These are phyloP conservation scores for Pithys albifrons DNA, from an alignment of 2,113 vertebrate species.

Conservation along the genomic window DNA sequence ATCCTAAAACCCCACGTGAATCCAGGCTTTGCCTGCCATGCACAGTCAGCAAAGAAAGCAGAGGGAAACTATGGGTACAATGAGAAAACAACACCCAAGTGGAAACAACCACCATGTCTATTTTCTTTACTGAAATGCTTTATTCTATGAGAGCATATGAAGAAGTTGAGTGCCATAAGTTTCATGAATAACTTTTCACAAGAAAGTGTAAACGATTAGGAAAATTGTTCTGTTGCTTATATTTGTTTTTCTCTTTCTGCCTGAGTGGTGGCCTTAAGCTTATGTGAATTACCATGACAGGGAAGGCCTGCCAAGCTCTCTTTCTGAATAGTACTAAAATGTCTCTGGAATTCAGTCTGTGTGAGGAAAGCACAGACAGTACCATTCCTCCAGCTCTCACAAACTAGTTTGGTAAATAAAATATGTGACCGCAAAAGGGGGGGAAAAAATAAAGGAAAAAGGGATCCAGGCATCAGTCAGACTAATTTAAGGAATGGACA, in stretches of 20 bases:
- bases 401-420: conserved; percentile 33
- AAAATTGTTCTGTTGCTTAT: not conserved
- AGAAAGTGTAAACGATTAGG: conserved; percentile 19
- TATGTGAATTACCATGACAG: not conserved
- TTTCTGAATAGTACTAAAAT: conserved; percentile 17
- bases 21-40: not conserved
- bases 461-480: not conserved
- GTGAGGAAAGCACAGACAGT: conserved; percentile 6
- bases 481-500: conserved; percentile 11
- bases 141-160: not conserved
- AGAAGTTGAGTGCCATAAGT: not conserved
- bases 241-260: conserved; percentile 50
- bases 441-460: not conserved
- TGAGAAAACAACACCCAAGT: not conserved
- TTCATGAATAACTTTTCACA: not conserved
- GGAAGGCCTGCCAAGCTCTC: conserved; percentile 16
- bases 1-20: not conserved
- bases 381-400: conserved; percentile 11
- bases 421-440: not conserved
- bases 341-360: conserved; percentile 19
- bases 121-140: not conserved
- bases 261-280: conserved; percentile 15
- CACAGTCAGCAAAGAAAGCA: not conserved
- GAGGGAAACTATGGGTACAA: not conserved
- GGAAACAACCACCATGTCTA: not conserved